Percentiles rank a stretch among this genome's conserved stretches.
Conservation (phyloP, 2,797 vertebrate species). For the Arrhamphus sclerolepis region DNA sequence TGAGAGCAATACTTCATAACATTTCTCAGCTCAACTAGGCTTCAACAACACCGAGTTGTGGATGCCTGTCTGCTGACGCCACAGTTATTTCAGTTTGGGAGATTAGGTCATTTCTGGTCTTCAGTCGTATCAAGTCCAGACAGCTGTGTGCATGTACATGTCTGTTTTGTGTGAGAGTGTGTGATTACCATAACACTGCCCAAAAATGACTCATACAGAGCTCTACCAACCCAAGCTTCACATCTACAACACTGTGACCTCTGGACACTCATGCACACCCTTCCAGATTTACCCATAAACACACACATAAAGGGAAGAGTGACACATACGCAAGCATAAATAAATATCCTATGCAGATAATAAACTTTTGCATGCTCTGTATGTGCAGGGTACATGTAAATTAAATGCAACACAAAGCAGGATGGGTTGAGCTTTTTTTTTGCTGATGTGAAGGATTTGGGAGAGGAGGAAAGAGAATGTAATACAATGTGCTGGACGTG, state of each 20-base stretch:
- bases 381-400: slow-evolving; percentile 68
- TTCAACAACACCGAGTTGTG: slow-evolving; percentile 60
- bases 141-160: slow-evolving; percentile 68
- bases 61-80: slow-evolving; percentile 78
- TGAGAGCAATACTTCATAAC: slow-evolving; percentile 64
- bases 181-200: slow-evolving; percentile 73
- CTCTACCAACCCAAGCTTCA: slow-evolving; percentile 63
- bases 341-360: slow-evolving; percentile 71
- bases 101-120: slow-evolving; percentile 81
- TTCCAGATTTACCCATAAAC: slow-evolving; percentile 52
- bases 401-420: slow-evolving; percentile 54
- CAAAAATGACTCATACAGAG: slow-evolving; percentile 72
- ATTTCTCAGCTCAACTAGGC: slow-evolving; percentile 67
- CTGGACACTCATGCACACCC: slow-evolving; percentile 30
- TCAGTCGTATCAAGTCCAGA: slow-evolving; percentile 76
- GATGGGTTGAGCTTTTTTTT: slow-evolving; percentile 35
- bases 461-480: slow-evolving; percentile 73
- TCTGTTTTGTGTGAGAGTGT: slow-evolving; percentile 55
- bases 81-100: slow-evolving; percentile 76
- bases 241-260: slow-evolving; percentile 40
- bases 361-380: slow-evolving; percentile 65
- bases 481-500: slow-evolving; percentile 36
- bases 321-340: slow-evolving; percentile 62
- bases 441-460: slow-evolving; percentile 58
- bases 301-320: slow-evolving; percentile 40